Evolutionary conservation across 2,113 vertebrate genomes (phyloP), one percentile per base, ranked within the genome.

Genomic region (Puffinus mauretanicus): DNA sequence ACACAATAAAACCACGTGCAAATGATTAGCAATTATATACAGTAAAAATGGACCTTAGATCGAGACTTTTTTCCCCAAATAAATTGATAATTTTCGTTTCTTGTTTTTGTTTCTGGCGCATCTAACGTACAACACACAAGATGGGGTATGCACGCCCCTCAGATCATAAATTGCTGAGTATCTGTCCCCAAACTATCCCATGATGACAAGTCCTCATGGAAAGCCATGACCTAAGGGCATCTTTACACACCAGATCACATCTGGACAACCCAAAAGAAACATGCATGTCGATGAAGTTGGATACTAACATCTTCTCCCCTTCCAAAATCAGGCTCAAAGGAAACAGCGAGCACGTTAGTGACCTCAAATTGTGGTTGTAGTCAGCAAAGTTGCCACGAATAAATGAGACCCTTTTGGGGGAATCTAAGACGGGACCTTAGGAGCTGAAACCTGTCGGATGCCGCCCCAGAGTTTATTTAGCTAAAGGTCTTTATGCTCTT

Each of bases 291-390:
- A 12, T 2, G 22, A 60, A 40, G 15, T 38, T 47, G 2, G 47
- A 36, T 15, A 13, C 34, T 4, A 25, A 15, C 9, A 22, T 9
- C 7, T 29, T 58, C 17, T 47, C 55, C 61, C 51, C 51, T 44
- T 47, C 57, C 62, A 55, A 75, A 60, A 38, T 11, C 80, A 54
- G 47, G 47, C 60, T 73, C 22, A 34, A 47, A 57, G 36, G 57
- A 47, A 61, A n/a, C 36, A 47, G 30, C 0, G 9, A 84, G 38
- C 34, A 7, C 5, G 2, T 58, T 20, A n/a, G 40, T 8, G 47
- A 84, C 93, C 82, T 81, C 69, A 88, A 90, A 94, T 93, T 96
- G 93, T 93, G 95, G 93, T 90, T 93, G 83, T 82, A 93, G 75
- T 85, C 65, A 51, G 95, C 95, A 96, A 96, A 88, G 89, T 21